Base-by-base conservation (phyloP, 2,113 vertebrate species). In the Neolamprologus sp. region DNA sequence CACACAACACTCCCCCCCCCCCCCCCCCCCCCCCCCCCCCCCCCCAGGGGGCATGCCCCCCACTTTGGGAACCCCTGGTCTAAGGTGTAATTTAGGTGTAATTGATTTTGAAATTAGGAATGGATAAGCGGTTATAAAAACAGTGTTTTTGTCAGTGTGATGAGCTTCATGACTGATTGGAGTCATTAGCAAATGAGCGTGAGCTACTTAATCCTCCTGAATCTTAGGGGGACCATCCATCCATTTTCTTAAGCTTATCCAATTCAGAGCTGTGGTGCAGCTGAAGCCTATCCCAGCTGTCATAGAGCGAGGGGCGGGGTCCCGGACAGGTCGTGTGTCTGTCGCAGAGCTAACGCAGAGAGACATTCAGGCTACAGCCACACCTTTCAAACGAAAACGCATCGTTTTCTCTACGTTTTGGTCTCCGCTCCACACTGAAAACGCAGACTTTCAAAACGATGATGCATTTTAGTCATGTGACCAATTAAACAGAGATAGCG, bases 351-450 rank as follows among this genome's bases (percentile, higher is more conserved):
- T 63, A 63, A 35, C 9, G 0, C 58, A 63, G 58, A 35, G 31
- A 63, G 31, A 19, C 58, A 28, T 28, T 57, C 55, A 1, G 7
- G 55, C 55, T 57, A 57, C 55, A 8, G 0, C 55, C 55, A 57
- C 23, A 5, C 55, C 13, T 26, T 57, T 57, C 7, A 49, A 49
- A 49, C 17, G 2, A 5, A 51, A 51, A 51, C 2, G 3, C 49
- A 0, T n/a, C 0, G n/a, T 54, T 54, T 54, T 21, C 1, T 10
- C 14, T 5, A 5, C 1, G 42, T 2, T 9, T 51, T 54, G 1
- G n/a, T 1, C 53, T 54, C 51, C 10, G n/a, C 6, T 2, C 55
- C 55, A 16, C 55, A 0, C 55, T 5, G 23, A 54, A 54, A 54
- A 26, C 3, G 7, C 54, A 57, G 23, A 28, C 23, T 28, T 57